Conservation (phyloP, 1,140 invertebrate genomes). For the Anadara kagoshimensis region DNA sequence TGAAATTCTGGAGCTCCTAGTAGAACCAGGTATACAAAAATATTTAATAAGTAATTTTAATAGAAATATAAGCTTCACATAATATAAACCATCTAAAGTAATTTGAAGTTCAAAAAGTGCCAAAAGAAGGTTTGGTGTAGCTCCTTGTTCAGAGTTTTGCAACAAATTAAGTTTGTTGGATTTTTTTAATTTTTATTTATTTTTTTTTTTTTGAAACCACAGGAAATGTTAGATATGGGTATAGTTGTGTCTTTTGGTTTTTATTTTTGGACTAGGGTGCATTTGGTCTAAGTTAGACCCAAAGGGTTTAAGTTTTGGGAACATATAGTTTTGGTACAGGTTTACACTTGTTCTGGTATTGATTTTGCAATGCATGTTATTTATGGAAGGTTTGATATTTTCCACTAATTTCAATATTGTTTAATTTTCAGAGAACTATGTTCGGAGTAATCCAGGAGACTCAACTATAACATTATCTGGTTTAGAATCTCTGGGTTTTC, state of each 20-base stretch:
- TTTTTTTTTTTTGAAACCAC: too few relatives aligned
- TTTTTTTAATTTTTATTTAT: too few relatives aligned
- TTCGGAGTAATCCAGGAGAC: slow-evolving; percentile 31
- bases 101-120: neutral
- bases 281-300: too few relatives aligned
- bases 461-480: slow-evolving; percentile 53
- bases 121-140: too few relatives aligned
- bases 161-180: too few relatives aligned
- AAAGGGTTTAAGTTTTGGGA: too few relatives aligned
- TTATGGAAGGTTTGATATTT: neutral
- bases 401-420: neutral
- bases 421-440: slow-evolving; percentile 39
- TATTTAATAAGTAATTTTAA: neutral
- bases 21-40: slow-evolving; percentile 66
- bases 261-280: too few relatives aligned
- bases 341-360: too few relatives aligned
- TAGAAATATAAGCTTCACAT: neutral
- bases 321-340: too few relatives aligned
- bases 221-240: too few relatives aligned
- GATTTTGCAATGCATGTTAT: neutral
- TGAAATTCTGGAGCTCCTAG: slow-evolving; percentile 71
- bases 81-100: neutral
- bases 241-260: too few relatives aligned
- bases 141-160: too few relatives aligned
- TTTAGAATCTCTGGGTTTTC: slow-evolving; percentile 68